Evolutionary conservation across 2,888 invertebrate genomes (phyloP).

Genomic region (Aphrophora alni): DNA sequence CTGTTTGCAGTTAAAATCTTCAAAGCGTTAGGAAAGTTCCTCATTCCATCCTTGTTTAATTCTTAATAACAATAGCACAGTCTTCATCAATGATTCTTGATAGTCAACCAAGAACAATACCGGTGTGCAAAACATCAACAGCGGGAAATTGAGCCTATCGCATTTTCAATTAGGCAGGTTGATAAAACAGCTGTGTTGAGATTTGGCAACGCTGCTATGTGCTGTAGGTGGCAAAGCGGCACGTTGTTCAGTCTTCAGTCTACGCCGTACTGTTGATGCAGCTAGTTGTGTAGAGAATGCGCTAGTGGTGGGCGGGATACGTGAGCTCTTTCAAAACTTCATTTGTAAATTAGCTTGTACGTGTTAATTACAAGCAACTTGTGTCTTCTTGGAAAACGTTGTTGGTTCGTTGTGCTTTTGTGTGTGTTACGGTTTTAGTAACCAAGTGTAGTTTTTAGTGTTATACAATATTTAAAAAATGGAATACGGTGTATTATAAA

Average conservation of each 20-base stretch:
- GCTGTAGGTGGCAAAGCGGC: not conserved
- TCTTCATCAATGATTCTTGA: not conserved
- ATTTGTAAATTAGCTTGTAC: not conserved
- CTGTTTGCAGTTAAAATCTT: too few species aligned
- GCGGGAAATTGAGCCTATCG: not conserved
- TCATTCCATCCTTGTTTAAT: too few species aligned
- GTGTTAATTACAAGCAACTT: not conserved
- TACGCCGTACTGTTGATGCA: not conserved
- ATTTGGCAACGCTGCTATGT: not conserved
- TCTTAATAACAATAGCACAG: too few species aligned
- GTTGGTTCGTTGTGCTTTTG: not conserved
- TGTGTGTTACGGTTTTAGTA: not conserved
- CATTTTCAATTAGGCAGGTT: not conserved
- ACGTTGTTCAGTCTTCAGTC: not conserved
- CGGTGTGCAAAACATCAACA: not conserved
- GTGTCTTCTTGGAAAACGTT: not conserved
- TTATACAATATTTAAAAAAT: not conserved
- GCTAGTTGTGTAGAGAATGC: not conserved
- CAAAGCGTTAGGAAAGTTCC: too few species aligned
- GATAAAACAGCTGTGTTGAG: not conserved
- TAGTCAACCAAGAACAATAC: not conserved
- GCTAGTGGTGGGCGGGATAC: slow-evolving; percentile 2
- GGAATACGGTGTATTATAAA: not conserved
- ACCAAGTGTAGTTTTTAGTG: too few species aligned
- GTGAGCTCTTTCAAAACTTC: not conserved